phyloP scores from a whole-genome alignment of 2,888 invertebrate genomes.

The Drosophila paranaensis region DNA sequence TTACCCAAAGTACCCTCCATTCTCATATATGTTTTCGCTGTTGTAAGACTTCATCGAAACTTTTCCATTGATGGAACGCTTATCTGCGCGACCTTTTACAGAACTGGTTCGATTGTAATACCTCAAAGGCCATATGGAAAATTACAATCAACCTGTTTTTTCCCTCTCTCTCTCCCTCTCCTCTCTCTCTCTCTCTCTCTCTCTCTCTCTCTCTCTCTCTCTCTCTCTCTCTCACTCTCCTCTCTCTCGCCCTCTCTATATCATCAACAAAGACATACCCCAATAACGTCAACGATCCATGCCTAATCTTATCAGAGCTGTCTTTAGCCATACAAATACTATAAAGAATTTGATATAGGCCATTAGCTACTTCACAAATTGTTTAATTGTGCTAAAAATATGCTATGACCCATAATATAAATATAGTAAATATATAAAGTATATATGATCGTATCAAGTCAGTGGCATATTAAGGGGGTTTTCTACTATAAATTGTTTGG shows the following conservation, averaged over 20 bases:
- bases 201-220: conserved; percentile 16
- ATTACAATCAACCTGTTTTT: conserved; percentile 63
- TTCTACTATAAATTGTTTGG: conserved; percentile 21
- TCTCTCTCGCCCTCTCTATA: background rate
- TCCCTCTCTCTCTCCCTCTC: conserved; percentile 13
- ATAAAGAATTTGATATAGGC: conserved; percentile 9
- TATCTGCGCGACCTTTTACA: conserved; percentile 48
- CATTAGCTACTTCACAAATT: conserved; percentile 39
- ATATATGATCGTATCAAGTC: conserved; percentile 3
- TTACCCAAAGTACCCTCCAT: background rate
- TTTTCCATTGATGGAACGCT: conserved; percentile 36
- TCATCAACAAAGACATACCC: conserved; percentile 24
- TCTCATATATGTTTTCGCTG: background rate
- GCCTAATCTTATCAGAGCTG: conserved; percentile 47
- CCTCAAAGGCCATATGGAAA: conserved; percentile 60
- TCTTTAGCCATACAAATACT: conserved; percentile 1
- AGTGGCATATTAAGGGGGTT: conserved; percentile 2
- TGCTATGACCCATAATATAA: conserved; percentile 34
- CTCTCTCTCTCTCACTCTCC: background rate
- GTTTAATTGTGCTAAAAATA: conserved; percentile 54
- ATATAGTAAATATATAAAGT: conserved; percentile 11
- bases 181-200: conserved; percentile 18
- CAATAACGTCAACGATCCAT: background rate
- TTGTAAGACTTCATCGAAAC: conserved; percentile 7
- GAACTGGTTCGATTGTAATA: conserved; percentile 64